Conservation (phyloP, 2,888 invertebrate genomes). For the Ophraella communa region DNA sequence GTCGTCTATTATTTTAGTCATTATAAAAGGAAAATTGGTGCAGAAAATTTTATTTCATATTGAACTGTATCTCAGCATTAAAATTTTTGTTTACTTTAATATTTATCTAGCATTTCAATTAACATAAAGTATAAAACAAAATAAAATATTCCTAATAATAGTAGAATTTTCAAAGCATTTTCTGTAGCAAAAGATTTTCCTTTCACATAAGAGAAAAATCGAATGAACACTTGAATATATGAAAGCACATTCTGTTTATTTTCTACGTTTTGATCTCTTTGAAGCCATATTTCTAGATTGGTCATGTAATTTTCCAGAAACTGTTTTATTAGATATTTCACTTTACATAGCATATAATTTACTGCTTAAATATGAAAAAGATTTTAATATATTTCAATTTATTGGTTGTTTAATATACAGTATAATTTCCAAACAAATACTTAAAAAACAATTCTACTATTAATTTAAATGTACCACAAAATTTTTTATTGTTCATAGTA, state of each 20-base stretch:
- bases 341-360: too few species aligned
- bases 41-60: too few species aligned
- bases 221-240: slow-evolving; percentile 8
- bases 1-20: too few species aligned
- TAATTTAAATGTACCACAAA: too few species aligned
- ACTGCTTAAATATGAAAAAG: background rate
- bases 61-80: too few species aligned
- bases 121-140: background rate
- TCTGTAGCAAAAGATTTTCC: background rate
- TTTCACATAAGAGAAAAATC: background rate
- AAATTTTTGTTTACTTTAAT: background rate
- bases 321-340: background rate
- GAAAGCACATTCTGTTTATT: slow-evolving; percentile 21
- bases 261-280: slow-evolving; percentile 13
- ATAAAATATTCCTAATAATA: background rate
- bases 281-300: background rate
- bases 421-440: too few species aligned
- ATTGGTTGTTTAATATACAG: too few species aligned
- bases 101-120: background rate
- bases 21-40: too few species aligned
- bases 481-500: too few species aligned
- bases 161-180: background rate
- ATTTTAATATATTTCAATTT: too few species aligned
- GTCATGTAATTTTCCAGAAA: background rate
- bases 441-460: too few species aligned